phyloP scores from a whole-genome alignment of 2,888 invertebrate genomes.

The Smittia sp. region DNA sequence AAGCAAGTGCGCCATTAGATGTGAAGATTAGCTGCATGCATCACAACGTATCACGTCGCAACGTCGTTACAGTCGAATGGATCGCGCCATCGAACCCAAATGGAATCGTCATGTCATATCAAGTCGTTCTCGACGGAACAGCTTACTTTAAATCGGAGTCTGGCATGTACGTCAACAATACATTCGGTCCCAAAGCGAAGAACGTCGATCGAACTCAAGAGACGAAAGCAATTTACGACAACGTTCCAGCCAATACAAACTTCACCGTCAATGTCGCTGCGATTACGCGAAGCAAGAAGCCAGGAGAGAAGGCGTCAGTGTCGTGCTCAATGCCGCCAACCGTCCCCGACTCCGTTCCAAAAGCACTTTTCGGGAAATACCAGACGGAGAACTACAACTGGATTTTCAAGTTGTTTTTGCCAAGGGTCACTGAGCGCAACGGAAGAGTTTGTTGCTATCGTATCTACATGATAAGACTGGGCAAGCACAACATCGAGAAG shows the following conservation, averaged over 20 bases:
- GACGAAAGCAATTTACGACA: slow-evolving; percentile 59
- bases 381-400: slow-evolving; percentile 63
- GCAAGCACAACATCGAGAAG: slow-evolving; percentile 62
- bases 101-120: slow-evolving; percentile 75
- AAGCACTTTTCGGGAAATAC: slow-evolving; percentile 61
- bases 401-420: slow-evolving; percentile 72
- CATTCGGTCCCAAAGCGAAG: slow-evolving; percentile 61
- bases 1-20: slow-evolving; percentile 70
- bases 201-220: slow-evolving; percentile 57
- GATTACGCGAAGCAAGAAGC: slow-evolving; percentile 70
- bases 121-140: slow-evolving; percentile 60
- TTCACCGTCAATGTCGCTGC: slow-evolving; percentile 76
- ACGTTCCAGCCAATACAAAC: slow-evolving; percentile 77
- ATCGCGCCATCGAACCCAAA: slow-evolving; percentile 69
- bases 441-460: slow-evolving; percentile 86
- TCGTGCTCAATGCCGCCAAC: slow-evolving; percentile 70
- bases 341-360: slow-evolving; percentile 61
- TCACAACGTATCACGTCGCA: slow-evolving; percentile 56
- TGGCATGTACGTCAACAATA: slow-evolving; percentile 56
- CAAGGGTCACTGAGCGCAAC: slow-evolving; percentile 77
- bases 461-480: slow-evolving; percentile 72
- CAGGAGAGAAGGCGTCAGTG: slow-evolving; percentile 64
- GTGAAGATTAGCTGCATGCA: slow-evolving; percentile 65
- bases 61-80: slow-evolving; percentile 71
- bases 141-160: slow-evolving; percentile 58